phyloP scores from a whole-genome alignment of 2,888 invertebrate genomes.

The Rotaria sp. region DNA sequence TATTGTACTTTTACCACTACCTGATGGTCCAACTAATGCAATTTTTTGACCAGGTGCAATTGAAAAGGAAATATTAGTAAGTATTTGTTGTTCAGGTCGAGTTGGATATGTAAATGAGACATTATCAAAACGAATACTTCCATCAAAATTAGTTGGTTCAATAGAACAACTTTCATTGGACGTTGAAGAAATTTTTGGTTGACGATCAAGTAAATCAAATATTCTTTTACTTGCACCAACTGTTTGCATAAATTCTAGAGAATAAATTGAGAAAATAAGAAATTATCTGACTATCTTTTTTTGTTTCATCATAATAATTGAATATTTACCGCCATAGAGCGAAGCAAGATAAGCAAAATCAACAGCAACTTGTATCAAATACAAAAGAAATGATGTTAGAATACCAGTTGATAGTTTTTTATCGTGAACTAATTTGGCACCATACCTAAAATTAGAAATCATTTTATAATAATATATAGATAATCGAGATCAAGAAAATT shows the following conservation, averaged over 20 bases:
- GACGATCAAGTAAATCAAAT: constrained; percentile 49
- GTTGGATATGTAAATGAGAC: constrained; percentile 73
- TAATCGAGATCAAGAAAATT: too few relatives aligned
- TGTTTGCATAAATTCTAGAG: constrained; percentile 45
- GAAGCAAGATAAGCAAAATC: constrained; percentile 51
- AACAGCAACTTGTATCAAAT: constrained; percentile 50
- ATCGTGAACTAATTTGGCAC: constrained; percentile 51
- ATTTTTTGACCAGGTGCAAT: constrained; percentile 53
- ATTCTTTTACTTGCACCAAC: constrained; percentile 51
- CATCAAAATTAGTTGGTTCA: constrained; percentile 49
- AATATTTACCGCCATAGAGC: constrained; percentile 46
- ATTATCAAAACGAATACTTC: constrained; percentile 65
- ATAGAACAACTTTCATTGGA: constrained; percentile 38
- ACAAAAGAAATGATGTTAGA: constrained; percentile 51
- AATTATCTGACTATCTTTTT: too few relatives aligned
- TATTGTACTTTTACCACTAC: constrained; percentile 49
- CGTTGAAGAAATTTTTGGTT: constrained; percentile 45
- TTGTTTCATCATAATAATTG: too few relatives aligned
- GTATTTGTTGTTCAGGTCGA: constrained; percentile 66
- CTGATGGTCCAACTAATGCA: constrained; percentile 52
- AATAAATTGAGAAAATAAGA: too few relatives aligned
- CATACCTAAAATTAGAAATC: constrained; percentile 44
- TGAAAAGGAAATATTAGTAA: constrained; percentile 50
- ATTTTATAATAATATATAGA: too few relatives aligned
- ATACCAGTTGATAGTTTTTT: constrained; percentile 48